Conservation (phyloP, 2,888 invertebrate species). For the Drosophila anomalipes region DNA sequence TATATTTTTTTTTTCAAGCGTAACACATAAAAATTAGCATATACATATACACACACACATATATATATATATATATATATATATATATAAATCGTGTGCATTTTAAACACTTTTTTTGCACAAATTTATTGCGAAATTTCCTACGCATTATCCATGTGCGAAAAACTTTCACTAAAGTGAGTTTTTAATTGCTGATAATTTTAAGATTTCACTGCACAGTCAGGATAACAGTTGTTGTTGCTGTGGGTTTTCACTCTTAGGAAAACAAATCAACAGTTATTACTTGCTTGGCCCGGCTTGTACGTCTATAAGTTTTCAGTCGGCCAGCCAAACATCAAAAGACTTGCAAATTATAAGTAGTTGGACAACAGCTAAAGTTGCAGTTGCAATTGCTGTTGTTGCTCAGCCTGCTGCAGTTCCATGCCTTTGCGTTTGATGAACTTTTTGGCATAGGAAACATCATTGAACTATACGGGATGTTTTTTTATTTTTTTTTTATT, state of each 20-base stretch:
- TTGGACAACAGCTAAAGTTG: constrained; percentile 36
- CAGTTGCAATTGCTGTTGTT: constrained; percentile 39
- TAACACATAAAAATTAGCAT: constrained; percentile 69
- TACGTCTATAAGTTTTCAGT: constrained; percentile 42
- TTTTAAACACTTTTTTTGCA: constrained; percentile 56
- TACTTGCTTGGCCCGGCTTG: constrained; percentile 27
- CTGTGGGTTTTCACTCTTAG: constrained; percentile 26
- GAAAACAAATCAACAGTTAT: constrained; percentile 56
- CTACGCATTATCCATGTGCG: constrained; percentile 51
- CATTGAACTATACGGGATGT: constrained; percentile 23
- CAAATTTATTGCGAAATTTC: constrained; percentile 59
- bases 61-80: constrained; percentile 16
- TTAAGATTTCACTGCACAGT: constrained; percentile 41
- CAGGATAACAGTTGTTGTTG: constrained; percentile 32
- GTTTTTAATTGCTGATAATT: constrained; percentile 65
- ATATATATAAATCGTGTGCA: constrained; percentile 53
- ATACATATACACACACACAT: neutral
- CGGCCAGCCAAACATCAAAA: constrained; percentile 47
- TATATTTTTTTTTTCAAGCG: constrained; percentile 13
- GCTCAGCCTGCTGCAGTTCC: constrained; percentile 23
- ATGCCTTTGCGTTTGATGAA: constrained; percentile 73
- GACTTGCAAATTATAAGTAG: constrained; percentile 53
- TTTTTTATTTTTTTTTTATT: neutral
- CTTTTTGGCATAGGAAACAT: constrained; percentile 58
- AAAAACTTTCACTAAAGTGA: constrained; percentile 70